Base-by-base conservation (phyloP, 2,797 vertebrate genomes). In the Megaceryle alcyon region DNA sequence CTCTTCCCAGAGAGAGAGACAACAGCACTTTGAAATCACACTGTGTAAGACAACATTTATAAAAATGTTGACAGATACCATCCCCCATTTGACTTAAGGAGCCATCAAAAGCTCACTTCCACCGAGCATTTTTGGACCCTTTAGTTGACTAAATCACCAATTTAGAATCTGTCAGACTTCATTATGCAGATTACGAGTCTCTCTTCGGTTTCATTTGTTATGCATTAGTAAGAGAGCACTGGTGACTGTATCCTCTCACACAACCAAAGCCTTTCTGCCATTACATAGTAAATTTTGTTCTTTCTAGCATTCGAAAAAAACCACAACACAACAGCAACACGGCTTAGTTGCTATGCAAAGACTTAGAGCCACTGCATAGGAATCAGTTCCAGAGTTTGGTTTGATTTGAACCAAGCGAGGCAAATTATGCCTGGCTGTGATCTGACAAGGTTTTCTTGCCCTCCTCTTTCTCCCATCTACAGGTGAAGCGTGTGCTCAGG, bases 301-400 rank as follows among this genome's bases (percentile, higher is more conserved):
- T 97, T 97, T 95, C 72, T 92, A 65, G 7, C 3, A 4, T 75
- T 93, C 0, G 0, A 22, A 79, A 94, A 94, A 90, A 21, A 26
- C 1, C 33, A 22, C 66, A 68, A 61, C 84, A 75, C 87, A 93
- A 88, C 90, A 94, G 92, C 90, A 93, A 92, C 48, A 8, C 0
- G 6, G 96, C 96, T 98, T 97, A 96, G 97, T 98, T 98, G 97
- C 98, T 97, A 98, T 89, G 97, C 96, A 92, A 92, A 96, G 96
- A 95, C 96, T 97, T 91, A 95, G 88, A 43, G 37, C 85, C 71
- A 46, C 86, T 95, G 95, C 88, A 88, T 86, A 95, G 59, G 95
- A 95, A 98, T 98, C 97, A 97, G 97, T 97, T 98, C 97, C 92
- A 97, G 96, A 96, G 95, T 95, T 94, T 81, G 80, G 94, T 88